Conservation (phyloP, 1,140 invertebrate species). For the Brachionus rotundiformis region DNA sequence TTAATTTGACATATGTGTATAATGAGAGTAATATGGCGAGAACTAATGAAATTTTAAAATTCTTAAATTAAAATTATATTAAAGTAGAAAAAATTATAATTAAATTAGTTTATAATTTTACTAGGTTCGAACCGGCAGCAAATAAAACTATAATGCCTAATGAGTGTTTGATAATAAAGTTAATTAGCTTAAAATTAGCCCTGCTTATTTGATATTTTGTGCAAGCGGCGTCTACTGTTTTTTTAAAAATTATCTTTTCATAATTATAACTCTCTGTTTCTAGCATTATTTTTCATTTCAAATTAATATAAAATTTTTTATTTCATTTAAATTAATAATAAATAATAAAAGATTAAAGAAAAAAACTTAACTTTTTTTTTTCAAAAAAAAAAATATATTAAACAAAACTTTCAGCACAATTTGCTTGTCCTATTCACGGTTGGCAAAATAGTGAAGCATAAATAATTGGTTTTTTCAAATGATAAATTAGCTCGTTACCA, state of each 20-base stretch:
- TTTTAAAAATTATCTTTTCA: slow-evolving; percentile 7
- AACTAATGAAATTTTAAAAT: neutral
- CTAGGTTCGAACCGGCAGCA: too few species aligned
- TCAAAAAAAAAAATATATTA: neutral
- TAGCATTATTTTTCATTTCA: neutral
- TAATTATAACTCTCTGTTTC: neutral
- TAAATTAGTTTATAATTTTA: too few species aligned
- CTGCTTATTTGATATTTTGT: slow-evolving; percentile 8
- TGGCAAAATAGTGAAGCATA: neutral
- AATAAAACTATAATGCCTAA: neutral
- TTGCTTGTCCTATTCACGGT: neutral
- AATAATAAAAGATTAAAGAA: neutral
- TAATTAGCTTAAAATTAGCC: neutral
- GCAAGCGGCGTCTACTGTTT: neutral
- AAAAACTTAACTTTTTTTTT: neutral
- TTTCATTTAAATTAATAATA: neutral
- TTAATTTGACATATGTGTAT: neutral
- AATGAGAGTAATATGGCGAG: neutral
- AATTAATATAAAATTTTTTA: neutral
- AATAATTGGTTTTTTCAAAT: slow-evolving; percentile 14
- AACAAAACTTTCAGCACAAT: neutral
- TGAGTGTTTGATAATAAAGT: neutral
- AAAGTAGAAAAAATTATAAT: neutral
- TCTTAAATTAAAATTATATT: neutral
- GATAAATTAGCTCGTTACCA: slow-evolving; percentile 8